Percentiles rank a stretch among this genome's conserved stretches.
Evolutionary conservation across 2,113 vertebrate genomes (phyloP).

Genomic region (Dinomys branickii): DNA sequence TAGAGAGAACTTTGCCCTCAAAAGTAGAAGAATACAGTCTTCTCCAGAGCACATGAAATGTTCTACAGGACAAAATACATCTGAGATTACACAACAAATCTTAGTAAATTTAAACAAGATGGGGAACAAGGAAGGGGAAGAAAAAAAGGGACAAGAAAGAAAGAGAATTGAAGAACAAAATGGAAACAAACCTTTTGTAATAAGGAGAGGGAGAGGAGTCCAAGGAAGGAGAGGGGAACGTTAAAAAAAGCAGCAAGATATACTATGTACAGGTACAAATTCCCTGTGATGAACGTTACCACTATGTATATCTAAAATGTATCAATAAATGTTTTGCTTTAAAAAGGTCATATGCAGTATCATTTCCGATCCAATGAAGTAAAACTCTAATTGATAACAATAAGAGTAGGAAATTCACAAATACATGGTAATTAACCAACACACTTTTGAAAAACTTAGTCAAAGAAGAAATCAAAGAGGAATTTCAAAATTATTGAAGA

Average conservation of each 20-base stretch:
- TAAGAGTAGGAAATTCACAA: neutral
- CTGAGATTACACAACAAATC: neutral
- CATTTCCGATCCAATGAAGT: neutral
- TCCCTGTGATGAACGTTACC: no score
- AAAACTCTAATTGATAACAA: neutral
- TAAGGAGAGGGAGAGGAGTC: no score
- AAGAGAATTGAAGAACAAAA: no score
- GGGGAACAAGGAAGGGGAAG: no score
- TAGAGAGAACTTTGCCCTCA: neutral
- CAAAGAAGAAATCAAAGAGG: neutral
- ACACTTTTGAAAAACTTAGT: neutral
- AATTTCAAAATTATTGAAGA: neutral
- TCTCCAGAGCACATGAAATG: neutral
- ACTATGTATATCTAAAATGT: no score
- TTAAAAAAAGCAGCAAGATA: no score
- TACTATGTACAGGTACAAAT: no score
- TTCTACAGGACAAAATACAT: neutral
- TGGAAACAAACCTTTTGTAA: no score
- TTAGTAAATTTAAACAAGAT: neutral
- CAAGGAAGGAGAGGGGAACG: no score
- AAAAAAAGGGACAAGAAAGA: no score
- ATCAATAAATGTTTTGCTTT: no score
- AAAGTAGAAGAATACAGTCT: neutral
- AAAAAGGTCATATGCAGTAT: neutral
- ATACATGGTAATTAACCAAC: neutral